Base-by-base conservation (phyloP, 2,888 invertebrate species). In the Ischnus inquisitorius region DNA sequence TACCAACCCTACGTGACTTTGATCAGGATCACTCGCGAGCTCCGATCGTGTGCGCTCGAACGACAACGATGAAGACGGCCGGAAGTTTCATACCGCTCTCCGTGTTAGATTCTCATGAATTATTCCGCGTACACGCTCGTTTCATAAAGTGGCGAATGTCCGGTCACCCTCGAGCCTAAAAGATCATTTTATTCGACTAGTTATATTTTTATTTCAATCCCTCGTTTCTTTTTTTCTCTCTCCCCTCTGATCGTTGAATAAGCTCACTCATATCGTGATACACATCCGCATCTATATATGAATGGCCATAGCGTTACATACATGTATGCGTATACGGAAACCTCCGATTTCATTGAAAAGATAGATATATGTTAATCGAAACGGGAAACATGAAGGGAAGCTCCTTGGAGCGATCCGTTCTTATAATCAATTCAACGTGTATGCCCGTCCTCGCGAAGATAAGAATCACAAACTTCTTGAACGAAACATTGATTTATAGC, bases 101-200 rank as follows among this genome's bases (percentile, higher is more conserved):
- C 43, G 57, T 43, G 57, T 57, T 60, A 28, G 12, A 22, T 25
- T n/a, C 86, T 88, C 87, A 88, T 88, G 88, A 87, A 88, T 88
- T 87, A 88, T 88, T 88, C 86, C 72, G 65, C 72, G 51, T 80
- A 75, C 83, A 46, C 77, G 57, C 72, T 84, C 85, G 77, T 79
- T 83, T 86, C 82, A 86, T 86, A 82, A 86, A 87, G 85, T 85
- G 85, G 78, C 82, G 39, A 68, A 51, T 79, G 79, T 83, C 79
- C 76, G 83, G 79, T 64, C 34, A 62, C 60, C 78, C 78, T 69
- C 34, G 19, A 12, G 16, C 76, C 43, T 22, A 39, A 78, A 78
- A 69, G 46, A 48, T 62, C 48, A 69, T 62, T 39, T 62, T 16
- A 69, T 28, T 41, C 39, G 22, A 46, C 22, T 34, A 48, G 14